These are phyloP conservation scores for Porites lutea DNA, from an alignment of 64 coral and sea anemone species.

Conservation along the genomic window DNA sequence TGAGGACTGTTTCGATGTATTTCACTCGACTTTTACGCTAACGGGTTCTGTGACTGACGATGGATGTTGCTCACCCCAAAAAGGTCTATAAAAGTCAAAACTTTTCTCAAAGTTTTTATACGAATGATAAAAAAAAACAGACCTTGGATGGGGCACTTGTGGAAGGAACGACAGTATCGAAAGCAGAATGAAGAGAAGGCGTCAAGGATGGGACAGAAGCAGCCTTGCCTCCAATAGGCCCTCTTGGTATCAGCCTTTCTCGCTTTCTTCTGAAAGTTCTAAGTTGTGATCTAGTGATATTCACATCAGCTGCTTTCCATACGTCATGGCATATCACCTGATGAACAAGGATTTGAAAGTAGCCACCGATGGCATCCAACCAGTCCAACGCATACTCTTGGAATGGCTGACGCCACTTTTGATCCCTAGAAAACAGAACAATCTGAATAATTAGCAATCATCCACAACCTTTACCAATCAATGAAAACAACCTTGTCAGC, in stretches of 20 bases:
- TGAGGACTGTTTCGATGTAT: too few species aligned
- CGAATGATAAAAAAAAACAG: not conserved
- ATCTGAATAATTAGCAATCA: not conserved
- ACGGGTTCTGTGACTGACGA: too few species aligned
- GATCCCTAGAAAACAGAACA: slow-evolving; percentile 50
- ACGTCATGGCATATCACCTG: slow-evolving; percentile 55
- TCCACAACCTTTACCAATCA: too few species aligned
- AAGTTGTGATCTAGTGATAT: slow-evolving; percentile 1
- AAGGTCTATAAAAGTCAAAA: too few species aligned
- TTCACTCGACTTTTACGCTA: too few species aligned
- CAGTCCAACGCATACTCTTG: slow-evolving; percentile 65
- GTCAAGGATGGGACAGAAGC: slow-evolving; percentile 15
- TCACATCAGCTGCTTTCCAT: slow-evolving; percentile 61
- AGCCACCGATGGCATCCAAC: slow-evolving; percentile 76
- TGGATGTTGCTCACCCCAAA: too few species aligned
- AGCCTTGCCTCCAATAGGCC: not conserved
- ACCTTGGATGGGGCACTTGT: slow-evolving; percentile 27
- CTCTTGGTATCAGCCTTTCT: not conserved
- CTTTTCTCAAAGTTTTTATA: too few species aligned
- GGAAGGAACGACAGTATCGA: slow-evolving; percentile 50
- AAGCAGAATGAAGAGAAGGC: slow-evolving; percentile 70
- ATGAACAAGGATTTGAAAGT: slow-evolving; percentile 69
- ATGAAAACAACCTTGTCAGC: too few species aligned
- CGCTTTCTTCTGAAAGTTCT: not conserved
- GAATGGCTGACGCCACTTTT: slow-evolving; percentile 90